Base-by-base conservation (phyloP, 2,888 invertebrate species). In the Troilus luridus region DNA sequence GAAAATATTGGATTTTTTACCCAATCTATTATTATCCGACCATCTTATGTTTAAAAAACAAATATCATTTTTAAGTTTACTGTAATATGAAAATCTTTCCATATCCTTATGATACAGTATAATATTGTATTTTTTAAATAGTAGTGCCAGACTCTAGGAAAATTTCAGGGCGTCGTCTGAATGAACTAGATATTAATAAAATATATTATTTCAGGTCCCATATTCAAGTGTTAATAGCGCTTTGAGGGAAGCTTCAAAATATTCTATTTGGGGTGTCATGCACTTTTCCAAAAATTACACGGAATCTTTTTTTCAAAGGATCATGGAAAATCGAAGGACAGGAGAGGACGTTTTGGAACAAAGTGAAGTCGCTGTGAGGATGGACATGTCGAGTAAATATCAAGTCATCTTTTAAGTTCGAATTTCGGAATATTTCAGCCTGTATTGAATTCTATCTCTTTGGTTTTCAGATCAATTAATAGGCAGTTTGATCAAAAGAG, bases 361-460 rank as follows among this genome's bases (percentile, higher is more conserved):
- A 67, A 67, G 67, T 67, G 67, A 67, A 67, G 24, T 67, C 11
- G 6, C 67, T 24, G 12, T 67, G 11, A 67, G 24, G 12, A 67
- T 67, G 67, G 67, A 67, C 12, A 67, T 67, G 67, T 67, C 67
- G 24, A 67, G 67, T 67, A 67, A 67, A 24, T n/a, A 64, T 64
- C 14, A 59, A 59, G 59, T 6, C 10, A 59, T 59, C 14, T 59
- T 41, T 41, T 41, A 41, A 41, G 41, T 41, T 41, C 5, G 41
- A 5, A 41, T 41, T 41, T 41, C 41, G 41, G 5, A 41, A 41
- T 41, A 41, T 41, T 41, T 41, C 41, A 41, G 41, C 41, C 12
- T 60, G 17, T 17, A 60, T 60, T 60, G 17, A 60, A 21, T n/a
- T 7, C 8, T 10, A 64, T n/a, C 21, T 64, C n/a, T 64, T 64